These are phyloP conservation scores for Tridacna gigas DNA, from an alignment of 2,888 invertebrate genomes.

Conservation along the genomic window DNA sequence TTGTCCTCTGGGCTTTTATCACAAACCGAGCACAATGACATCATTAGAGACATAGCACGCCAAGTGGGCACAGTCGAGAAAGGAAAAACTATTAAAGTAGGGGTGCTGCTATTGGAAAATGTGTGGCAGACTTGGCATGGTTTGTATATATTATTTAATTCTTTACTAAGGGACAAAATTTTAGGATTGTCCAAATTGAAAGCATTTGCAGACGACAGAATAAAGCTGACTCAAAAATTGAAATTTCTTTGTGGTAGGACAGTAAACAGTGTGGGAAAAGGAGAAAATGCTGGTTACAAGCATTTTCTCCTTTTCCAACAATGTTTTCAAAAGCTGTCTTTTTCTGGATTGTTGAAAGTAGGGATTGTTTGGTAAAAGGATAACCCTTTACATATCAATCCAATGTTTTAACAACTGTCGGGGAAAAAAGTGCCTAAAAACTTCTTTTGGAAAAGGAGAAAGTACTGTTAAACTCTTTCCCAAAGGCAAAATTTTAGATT, in stretches of 20 bases:
- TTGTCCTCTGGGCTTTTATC: not conserved
- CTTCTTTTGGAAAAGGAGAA: too few species aligned
- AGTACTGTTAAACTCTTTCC: too few species aligned
- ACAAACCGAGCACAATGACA: not conserved
- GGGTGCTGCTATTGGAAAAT: slow-evolving; percentile 3
- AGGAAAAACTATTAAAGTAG: slow-evolving; percentile 2
- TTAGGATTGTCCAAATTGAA: not conserved
- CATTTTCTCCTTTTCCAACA: not conserved
- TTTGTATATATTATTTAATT: not conserved
- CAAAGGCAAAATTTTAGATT: too few species aligned
- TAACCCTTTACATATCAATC: too few species aligned
- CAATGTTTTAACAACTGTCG: too few species aligned
- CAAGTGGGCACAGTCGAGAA: not conserved
- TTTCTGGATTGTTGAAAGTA: not conserved
- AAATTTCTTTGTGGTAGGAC: not conserved
- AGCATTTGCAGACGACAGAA: not conserved
- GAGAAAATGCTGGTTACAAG: not conserved
- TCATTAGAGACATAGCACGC: not conserved
- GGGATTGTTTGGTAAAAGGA: not conserved
- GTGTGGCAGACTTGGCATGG: slow-evolving; percentile 22
- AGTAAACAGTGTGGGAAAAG: not conserved
- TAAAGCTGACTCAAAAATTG: not conserved
- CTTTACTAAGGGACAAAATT: not conserved
- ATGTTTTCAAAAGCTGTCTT: not conserved
- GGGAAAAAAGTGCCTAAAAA: too few species aligned